Evolutionary conservation across 2,113 vertebrate species (phyloP), one percentile per base, ranked within the genome.

Genomic region (Pionites leucogaster): DNA sequence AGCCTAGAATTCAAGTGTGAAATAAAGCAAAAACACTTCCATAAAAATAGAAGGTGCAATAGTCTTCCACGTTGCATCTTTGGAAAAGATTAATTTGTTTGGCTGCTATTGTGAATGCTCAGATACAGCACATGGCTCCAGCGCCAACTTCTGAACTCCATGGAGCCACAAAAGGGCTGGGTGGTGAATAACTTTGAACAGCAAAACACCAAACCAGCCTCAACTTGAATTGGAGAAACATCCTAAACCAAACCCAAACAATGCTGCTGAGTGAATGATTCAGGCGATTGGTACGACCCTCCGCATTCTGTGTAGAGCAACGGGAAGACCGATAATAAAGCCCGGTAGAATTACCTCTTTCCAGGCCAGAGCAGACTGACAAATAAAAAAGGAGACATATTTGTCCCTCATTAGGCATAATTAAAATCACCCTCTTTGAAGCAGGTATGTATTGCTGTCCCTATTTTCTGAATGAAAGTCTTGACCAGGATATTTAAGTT

Each of bases 201-300:
- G 81, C 2, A 1, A 92, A 96, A 95, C 91, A 96, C 79, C 82
- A 96, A 96, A 97, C 97, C 96, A 97, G 97, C 95, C 96, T 96
- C 92, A 97, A 95, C 96, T 96, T 97, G 97, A 96, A 95, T 84
- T 1, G 88, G 85, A 97, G 95, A 96, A 96, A 67, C 93, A 91
- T 96, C 95, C 96, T 93, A 93, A 96, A 96, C 86, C 92, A 96
- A 97, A 97, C 87, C 86, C 92, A 97, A 97, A 93, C 88, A 96
- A 78, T 87, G 86, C 79, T 70, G 92, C 76, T 47, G 75, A 94
- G 74, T 47, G 88, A 71, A 87, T 91, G 93, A 93, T 94, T 96
- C 96, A 96, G 82, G 95, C 76, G 71, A 44, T 68, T 86, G 95
- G 47, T 95, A 93, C 50, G 47, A 96, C 96, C 96, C 96, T 96